Percentiles rank a stretch among this genome's conserved stretches.
These are phyloP conservation scores for Pyrochroa serraticornis DNA, from an alignment of 2,888 invertebrate genomes.

Conservation along the genomic window DNA sequence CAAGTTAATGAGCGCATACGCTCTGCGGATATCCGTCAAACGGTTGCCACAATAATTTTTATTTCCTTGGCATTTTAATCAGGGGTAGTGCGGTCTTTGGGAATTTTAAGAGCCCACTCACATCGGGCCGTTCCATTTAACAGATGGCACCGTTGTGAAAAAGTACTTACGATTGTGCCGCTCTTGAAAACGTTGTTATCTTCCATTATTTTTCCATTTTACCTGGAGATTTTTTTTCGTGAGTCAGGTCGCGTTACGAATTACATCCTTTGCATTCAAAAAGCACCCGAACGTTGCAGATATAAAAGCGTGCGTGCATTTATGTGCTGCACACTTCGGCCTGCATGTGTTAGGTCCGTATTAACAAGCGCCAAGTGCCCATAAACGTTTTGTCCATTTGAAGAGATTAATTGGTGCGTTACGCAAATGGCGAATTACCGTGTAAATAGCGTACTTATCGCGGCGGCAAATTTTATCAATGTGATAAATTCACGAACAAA, in stretches of 20 bases:
- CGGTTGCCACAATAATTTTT: conserved; percentile 36
- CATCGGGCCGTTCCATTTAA: conserved; percentile 29
- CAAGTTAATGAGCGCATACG: conserved; percentile 30
- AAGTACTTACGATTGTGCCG: conserved; percentile 30
- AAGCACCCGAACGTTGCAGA: too few species aligned
- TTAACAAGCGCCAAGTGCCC: not conserved
- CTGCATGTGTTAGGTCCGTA: conserved; percentile 1
- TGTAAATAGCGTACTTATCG: too few species aligned
- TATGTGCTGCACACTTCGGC: not conserved
- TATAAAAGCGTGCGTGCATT: not conserved
- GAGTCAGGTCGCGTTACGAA: too few species aligned
- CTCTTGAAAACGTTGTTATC: not conserved
- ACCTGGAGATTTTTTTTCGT: conserved; percentile 12
- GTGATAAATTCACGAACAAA: too few species aligned
- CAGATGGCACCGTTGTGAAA: conserved; percentile 32
- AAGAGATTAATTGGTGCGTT: not conserved
- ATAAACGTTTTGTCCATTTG: conserved; percentile 8
- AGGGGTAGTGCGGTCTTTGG: conserved; percentile 33
- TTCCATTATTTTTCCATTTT: conserved; percentile 19
- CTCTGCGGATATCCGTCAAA: conserved; percentile 33
- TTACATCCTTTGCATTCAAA: too few species aligned
- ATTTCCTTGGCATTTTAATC: conserved; percentile 40
- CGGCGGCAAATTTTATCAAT: too few species aligned
- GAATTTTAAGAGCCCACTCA: conserved; percentile 10
- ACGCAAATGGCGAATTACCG: not conserved